Base-by-base conservation (phyloP, 1,140 invertebrate species). In the Zophobas atratus region DNA sequence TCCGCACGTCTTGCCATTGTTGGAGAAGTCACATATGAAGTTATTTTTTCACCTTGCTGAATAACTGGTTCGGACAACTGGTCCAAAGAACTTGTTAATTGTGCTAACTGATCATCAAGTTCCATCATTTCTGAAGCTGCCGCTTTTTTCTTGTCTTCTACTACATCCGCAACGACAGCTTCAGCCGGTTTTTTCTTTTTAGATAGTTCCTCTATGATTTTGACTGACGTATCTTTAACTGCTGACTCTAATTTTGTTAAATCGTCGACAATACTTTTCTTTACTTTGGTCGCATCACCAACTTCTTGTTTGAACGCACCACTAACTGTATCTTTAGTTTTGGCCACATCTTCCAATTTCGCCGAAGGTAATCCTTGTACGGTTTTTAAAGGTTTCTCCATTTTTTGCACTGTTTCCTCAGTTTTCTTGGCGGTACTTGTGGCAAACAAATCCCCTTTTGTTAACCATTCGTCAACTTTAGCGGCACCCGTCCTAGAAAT, bases 1-100 rank as follows among this genome's bases (percentile, higher is more conserved):
- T 76, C 76, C 5, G 75, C 77, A 55, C 82, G 70, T 48, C 81
- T 53, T 39, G 71, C 67, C 49, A 81, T 49, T 46, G 77, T 79
- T 5, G 84, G 83, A n/a, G 84, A 83, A 38, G 82, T 79, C 2
- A 84, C 78, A 49, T 82, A 83, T 32, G 38, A 41, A 20, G 41
- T 67, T 6, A 67, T 39, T 1, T 38, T 67, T 67, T 67, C 39
- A 8, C 20, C 5, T 32, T 43, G 6, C 33, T 67, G 20, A 8
- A 32, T n/a, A 2, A 36, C 8, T 33, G 60, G 60, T 67, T 67
- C 60, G 2, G 53, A 1, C 32, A 55, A 55, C 53, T 55, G 53
- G 2, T 55, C 53, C 35, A 55, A 55, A 5, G 53, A 55, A n/a
- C 32, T 34, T 33, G 53, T 55, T 33, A 55, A 55, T 55, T 55